Evolutionary conservation across 2,113 vertebrate species (phyloP).

Genomic region (Dinomys branickii): DNA sequence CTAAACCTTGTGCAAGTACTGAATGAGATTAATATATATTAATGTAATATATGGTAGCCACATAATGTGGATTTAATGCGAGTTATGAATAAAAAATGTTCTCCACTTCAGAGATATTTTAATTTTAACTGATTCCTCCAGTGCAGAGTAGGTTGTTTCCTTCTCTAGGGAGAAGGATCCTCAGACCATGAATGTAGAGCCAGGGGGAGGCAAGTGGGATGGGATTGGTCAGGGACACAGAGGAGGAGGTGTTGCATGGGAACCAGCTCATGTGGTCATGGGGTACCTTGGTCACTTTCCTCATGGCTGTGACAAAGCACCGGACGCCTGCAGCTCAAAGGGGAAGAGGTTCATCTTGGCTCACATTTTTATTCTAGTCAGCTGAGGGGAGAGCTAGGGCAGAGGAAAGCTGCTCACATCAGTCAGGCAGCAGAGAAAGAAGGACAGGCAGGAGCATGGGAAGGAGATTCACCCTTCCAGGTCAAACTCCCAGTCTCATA

Average conservation of each 20-base stretch:
- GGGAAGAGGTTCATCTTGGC: not conserved
- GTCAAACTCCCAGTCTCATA: not conserved
- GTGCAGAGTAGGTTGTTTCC: not conserved
- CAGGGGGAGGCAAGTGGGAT: rapidly evolving
- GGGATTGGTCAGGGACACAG: rapidly evolving
- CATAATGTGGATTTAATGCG: constrained; percentile 67
- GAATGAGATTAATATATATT: constrained; percentile 64
- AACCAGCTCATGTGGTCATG: not conserved
- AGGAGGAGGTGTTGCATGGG: not conserved
- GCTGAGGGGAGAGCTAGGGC: not conserved
- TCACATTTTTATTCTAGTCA: not conserved
- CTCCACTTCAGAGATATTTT: not conserved
- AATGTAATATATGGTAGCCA: not conserved
- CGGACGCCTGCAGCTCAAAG: not conserved
- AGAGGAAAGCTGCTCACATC: not conserved
- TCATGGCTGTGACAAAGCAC: not conserved
- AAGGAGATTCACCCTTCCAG: not conserved
- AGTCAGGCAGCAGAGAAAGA: not conserved
- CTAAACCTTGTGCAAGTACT: not conserved
- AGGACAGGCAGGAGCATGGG: not conserved
- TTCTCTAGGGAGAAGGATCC: not conserved
- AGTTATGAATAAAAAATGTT: constrained; percentile 61
- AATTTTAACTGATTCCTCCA: not conserved
- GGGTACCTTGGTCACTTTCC: not conserved
- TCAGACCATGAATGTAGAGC: not conserved